Evolutionary conservation across 2,888 invertebrate genomes (phyloP).

Genomic region (Agonum fuliginosum): DNA sequence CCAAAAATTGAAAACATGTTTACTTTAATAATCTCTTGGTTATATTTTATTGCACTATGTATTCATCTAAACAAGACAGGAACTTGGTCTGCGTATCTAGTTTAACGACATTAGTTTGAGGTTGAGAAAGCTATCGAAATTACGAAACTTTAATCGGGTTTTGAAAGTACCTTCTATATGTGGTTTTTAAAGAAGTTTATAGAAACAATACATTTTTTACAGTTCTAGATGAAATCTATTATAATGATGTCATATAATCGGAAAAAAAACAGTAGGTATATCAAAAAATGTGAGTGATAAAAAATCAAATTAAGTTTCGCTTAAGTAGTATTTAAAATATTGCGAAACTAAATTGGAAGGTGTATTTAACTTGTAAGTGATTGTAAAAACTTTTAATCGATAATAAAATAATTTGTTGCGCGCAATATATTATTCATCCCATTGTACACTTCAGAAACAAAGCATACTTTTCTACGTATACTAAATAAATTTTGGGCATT

Average conservation of each 20-base stretch:
- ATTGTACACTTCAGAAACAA: not conserved
- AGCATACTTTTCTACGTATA: not conserved
- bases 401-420: not conserved
- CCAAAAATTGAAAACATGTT: not conserved
- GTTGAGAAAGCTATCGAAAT: not conserved
- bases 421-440: not conserved
- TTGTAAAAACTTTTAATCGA: not conserved
- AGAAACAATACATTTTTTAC: not conserved
- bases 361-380: not conserved
- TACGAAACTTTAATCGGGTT: not conserved
- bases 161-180: not conserved
- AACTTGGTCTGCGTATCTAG: conserved; percentile 8
- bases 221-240: not conserved
- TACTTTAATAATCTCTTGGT: not conserved
- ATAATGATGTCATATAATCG: not conserved
- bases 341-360: not conserved
- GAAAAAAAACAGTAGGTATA: not conserved
- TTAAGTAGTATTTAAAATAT: not conserved
- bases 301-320: too few species aligned
- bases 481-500: not conserved
- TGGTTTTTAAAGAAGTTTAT: too few species aligned
- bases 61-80: conserved; percentile 3
- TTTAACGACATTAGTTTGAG: not conserved
- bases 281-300: not conserved
- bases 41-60: not conserved